Conservation (phyloP, 2,888 invertebrate species). For the Pristionchus maxplancki region DNA sequence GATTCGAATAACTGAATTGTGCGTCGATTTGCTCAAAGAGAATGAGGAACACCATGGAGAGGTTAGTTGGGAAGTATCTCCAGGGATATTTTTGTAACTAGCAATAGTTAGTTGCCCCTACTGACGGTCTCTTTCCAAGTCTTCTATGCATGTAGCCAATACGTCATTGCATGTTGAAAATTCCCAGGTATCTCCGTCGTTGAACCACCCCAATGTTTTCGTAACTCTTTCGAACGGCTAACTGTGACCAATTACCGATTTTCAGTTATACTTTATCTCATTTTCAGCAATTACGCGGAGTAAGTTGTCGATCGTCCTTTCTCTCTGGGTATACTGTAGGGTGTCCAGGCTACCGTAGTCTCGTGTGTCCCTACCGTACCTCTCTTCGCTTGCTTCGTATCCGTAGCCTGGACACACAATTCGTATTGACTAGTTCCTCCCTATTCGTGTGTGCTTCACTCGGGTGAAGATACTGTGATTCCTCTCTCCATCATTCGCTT, state of each 20-base stretch:
- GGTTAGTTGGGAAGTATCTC: constrained; percentile 80
- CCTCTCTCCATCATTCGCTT: neutral
- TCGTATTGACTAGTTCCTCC: neutral
- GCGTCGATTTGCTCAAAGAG: constrained; percentile 97
- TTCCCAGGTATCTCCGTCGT: constrained; percentile 44
- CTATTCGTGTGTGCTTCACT: constrained; percentile 19
- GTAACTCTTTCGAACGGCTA: constrained; percentile 9
- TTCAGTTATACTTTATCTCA: constrained; percentile 18
- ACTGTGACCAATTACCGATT: constrained; percentile 2
- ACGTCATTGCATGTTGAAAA: constrained; percentile 35
- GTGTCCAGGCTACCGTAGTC: constrained; percentile 39
- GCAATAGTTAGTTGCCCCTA: neutral
- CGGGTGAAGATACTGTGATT: constrained; percentile 21
- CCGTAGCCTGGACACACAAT: constrained; percentile 25
- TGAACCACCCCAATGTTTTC: constrained; percentile 25
- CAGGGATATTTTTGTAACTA: too few relatives aligned
- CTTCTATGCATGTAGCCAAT: constrained; percentile 40
- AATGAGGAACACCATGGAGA: constrained; percentile 99
- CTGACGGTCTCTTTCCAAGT: neutral
- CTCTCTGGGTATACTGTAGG: constrained; percentile 41
- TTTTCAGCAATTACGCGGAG: constrained; percentile 51
- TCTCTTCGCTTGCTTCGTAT: constrained; percentile 20
- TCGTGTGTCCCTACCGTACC: constrained; percentile 31
- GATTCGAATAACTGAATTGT: constrained; percentile 95
- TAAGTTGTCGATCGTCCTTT: constrained; percentile 47